These are phyloP conservation scores for Timema cristinae DNA, from an alignment of 2,888 invertebrate species.

Conservation along the genomic window DNA sequence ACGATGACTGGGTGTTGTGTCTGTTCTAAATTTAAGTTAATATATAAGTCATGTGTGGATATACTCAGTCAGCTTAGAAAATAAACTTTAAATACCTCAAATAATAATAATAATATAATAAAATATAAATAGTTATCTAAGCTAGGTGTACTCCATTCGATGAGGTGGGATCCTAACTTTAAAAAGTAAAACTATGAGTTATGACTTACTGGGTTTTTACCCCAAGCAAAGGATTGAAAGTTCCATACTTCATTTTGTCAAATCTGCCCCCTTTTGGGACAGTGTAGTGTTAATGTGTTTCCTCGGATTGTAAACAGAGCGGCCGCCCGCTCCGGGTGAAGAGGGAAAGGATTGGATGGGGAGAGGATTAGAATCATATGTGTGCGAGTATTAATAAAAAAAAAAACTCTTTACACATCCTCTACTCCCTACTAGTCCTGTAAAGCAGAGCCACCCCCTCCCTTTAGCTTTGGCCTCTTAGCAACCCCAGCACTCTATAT, in stretches of 20 bases:
- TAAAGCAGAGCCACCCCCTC: too few relatives aligned
- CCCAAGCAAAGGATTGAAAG: conserved; percentile 6
- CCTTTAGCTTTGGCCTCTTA: too few relatives aligned
- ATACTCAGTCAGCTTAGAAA: too few relatives aligned
- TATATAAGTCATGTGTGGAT: too few relatives aligned
- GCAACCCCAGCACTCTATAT: neutral
- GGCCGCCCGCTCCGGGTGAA: neutral
- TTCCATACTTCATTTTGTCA: conserved; percentile 28
- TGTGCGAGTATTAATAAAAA: conserved; percentile 23
- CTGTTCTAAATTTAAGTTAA: too few relatives aligned
- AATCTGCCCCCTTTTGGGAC: conserved; percentile 25
- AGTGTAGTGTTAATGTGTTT: conserved; percentile 30
- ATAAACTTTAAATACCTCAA: too few relatives aligned
- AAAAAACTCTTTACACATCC: neutral
- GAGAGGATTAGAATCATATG: conserved; percentile 25
- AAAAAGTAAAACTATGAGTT: neutral
- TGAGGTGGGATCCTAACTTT: too few relatives aligned
- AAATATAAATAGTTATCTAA: too few relatives aligned
- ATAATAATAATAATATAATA: too few relatives aligned
- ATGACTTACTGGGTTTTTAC: neutral
- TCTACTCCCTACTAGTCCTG: neutral
- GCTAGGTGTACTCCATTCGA: too few relatives aligned
- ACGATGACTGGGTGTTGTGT: too few relatives aligned
- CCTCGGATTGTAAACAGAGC: conserved; percentile 20
- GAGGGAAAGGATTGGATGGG: conserved; percentile 15